Percentiles rank a stretch among this genome's conserved stretches.
Evolutionary conservation across 2,113 vertebrate species (phyloP).

Genomic region (Sinocyclocheilus maitianheensis): DNA sequence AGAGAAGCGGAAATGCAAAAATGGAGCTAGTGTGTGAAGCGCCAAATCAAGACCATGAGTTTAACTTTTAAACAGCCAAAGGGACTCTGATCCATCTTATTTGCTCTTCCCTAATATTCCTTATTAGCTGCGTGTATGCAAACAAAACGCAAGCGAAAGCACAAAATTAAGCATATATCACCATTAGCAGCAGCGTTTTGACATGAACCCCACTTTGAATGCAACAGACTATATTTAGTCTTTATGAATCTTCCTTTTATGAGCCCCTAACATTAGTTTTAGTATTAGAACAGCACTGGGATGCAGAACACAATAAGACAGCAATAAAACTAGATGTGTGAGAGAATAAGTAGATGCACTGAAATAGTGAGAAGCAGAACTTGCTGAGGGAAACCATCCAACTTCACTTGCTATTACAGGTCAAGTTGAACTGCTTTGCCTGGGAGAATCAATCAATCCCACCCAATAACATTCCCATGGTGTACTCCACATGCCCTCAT

Average conservation of each 20-base stretch:
- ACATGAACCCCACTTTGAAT: slow-evolving; percentile 10
- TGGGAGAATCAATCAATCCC: neutral
- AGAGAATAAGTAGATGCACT: neutral
- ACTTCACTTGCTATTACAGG: neutral
- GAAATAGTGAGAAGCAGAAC: slow-evolving; percentile 4
- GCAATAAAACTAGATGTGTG: neutral
- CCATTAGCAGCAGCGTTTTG: slow-evolving; percentile 8
- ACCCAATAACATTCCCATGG: slow-evolving; percentile 6
- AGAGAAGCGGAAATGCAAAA: neutral
- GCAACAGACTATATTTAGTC: slow-evolving; percentile 24
- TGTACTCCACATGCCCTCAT: neutral
- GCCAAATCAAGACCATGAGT: neutral
- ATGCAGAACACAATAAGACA: neutral
- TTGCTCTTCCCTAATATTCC: slow-evolving; percentile 34
- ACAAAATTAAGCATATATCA: slow-evolving; percentile 1
- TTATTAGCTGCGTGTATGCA: slow-evolving; percentile 6
- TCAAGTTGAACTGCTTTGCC: neutral
- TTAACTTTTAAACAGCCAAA: slow-evolving; percentile 7
- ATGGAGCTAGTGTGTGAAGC: neutral
- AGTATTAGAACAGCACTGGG: neutral
- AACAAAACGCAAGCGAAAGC: neutral
- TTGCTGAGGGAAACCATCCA: neutral
- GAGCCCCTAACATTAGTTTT: slow-evolving; percentile 2
- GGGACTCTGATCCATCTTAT: slow-evolving; percentile 2
- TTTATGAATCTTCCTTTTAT: neutral